Conservation (phyloP, 2,797 vertebrate species). For the Jordanella pulchra region DNA sequence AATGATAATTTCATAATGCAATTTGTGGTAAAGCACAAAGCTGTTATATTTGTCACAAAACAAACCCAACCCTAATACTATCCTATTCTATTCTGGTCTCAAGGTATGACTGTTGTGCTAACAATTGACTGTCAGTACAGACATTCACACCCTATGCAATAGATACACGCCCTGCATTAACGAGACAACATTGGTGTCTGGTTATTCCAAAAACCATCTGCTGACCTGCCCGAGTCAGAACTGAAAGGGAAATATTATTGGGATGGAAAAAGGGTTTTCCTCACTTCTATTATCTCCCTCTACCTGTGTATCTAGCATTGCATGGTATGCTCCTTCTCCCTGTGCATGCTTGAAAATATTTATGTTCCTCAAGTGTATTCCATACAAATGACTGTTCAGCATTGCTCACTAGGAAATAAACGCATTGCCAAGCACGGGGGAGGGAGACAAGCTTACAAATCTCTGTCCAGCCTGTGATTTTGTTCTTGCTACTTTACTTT, state of each 20-base stretch:
- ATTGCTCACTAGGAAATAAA: slow-evolving; percentile 3
- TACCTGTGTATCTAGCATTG: not conserved
- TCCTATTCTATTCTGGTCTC: not conserved
- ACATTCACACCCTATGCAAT: slow-evolving; percentile 20
- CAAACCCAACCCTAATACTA: slow-evolving; percentile 12
- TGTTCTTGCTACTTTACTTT: slow-evolving; percentile 25
- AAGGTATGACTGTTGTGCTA: slow-evolving; percentile 12
- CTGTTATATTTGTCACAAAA: not conserved
- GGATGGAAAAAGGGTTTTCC: slow-evolving; percentile 24
- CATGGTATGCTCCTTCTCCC: slow-evolving; percentile 25
- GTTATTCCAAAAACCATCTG: slow-evolving; percentile 28
- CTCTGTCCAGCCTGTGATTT: slow-evolving; percentile 28
- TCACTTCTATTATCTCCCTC: slow-evolving; percentile 15
- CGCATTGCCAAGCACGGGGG: slow-evolving; percentile 20
- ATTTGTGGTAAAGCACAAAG: slow-evolving; percentile 1
- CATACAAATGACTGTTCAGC: slow-evolving; percentile 37
- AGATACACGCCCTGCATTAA: slow-evolving; percentile 25
- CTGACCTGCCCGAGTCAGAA: slow-evolving; percentile 12
- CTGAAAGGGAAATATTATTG: slow-evolving; percentile 25
- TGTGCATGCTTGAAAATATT: slow-evolving; percentile 21
- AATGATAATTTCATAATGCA: not conserved
- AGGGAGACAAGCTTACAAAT: slow-evolving; percentile 33
- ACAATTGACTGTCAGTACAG: slow-evolving; percentile 24
- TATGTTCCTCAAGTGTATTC: slow-evolving; percentile 30
- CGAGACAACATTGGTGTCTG: slow-evolving; percentile 36